phyloP scores from a whole-genome alignment of 64 coral and sea anemone species.

The Pachyseris speciosa region DNA sequence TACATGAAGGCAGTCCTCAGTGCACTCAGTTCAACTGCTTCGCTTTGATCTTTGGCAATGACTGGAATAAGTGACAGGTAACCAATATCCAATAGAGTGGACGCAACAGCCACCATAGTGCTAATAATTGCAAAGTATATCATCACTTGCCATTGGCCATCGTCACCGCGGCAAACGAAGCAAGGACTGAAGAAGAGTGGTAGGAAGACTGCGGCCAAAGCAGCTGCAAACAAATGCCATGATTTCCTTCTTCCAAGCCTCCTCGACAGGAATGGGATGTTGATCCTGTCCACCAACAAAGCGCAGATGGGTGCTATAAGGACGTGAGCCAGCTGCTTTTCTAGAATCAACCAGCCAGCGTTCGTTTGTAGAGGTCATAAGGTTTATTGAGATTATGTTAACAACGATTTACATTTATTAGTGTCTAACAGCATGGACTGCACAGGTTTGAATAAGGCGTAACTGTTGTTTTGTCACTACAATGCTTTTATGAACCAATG shows the following conservation, averaged over 20 bases:
- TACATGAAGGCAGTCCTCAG: not conserved
- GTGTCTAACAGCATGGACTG: too few species aligned
- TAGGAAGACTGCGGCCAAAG: not conserved
- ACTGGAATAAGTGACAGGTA: not conserved
- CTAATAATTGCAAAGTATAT: not conserved
- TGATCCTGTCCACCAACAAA: not conserved
- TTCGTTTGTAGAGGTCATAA: too few species aligned
- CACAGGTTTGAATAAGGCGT: too few species aligned
- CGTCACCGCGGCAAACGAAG: not conserved
- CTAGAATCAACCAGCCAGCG: not conserved
- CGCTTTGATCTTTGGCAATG: not conserved
- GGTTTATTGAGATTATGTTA: too few species aligned
- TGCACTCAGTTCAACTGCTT: not conserved
- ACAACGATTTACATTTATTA: too few species aligned
- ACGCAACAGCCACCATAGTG: not conserved
- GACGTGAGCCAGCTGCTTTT: not conserved
- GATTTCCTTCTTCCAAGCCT: not conserved
- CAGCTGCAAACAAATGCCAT: not conserved
- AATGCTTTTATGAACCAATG: too few species aligned
- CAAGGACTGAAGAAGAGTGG: not conserved
- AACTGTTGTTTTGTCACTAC: too few species aligned
- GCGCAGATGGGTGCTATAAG: not conserved
- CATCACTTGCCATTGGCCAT: not conserved
- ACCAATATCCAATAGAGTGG: not conserved
- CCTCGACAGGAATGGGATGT: not conserved